Conservation (phyloP, 2,888 invertebrate species). For the Imbricaverruca yamaguchii region DNA sequence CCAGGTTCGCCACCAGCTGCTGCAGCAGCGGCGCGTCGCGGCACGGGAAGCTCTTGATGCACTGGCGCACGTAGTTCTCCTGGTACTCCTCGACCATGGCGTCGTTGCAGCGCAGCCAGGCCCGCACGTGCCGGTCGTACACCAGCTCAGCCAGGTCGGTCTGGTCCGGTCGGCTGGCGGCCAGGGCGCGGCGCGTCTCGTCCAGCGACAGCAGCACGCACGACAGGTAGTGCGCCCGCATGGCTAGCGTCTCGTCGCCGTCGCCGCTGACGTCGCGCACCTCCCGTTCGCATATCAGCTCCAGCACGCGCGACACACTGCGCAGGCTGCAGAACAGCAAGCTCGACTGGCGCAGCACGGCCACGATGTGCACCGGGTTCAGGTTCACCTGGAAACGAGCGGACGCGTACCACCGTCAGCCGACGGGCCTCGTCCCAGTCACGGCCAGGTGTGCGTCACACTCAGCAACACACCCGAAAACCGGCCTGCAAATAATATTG, state of each 20-base stretch:
- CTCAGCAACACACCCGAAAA: too few species aligned
- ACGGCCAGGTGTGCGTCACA: too few species aligned
- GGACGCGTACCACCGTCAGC: too few species aligned
- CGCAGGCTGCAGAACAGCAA: background rate
- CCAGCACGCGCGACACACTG: background rate
- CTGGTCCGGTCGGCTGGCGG: background rate
- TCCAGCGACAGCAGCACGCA: background rate
- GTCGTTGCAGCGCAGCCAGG: constrained; percentile 18
- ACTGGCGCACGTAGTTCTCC: constrained; percentile 69
- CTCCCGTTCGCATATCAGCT: background rate
- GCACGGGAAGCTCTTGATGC: constrained; percentile 81
- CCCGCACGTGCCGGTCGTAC: background rate
- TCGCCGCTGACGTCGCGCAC: background rate
- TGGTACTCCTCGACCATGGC: constrained; percentile 43
- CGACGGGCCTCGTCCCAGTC: too few species aligned
- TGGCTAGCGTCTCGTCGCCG: constrained; percentile 1
- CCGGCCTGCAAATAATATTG: too few species aligned
- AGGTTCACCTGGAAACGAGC: constrained; percentile 40
- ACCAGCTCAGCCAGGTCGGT: background rate
- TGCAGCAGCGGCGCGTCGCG: constrained; percentile 82
- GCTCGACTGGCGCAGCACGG: background rate
- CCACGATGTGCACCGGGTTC: background rate
- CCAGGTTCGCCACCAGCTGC: constrained; percentile 48
- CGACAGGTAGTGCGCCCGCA: constrained; percentile 12
- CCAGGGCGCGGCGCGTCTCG: background rate